phyloP scores from a whole-genome alignment of 1,140 invertebrate genomes.

The Andricus grossulariae region DNA sequence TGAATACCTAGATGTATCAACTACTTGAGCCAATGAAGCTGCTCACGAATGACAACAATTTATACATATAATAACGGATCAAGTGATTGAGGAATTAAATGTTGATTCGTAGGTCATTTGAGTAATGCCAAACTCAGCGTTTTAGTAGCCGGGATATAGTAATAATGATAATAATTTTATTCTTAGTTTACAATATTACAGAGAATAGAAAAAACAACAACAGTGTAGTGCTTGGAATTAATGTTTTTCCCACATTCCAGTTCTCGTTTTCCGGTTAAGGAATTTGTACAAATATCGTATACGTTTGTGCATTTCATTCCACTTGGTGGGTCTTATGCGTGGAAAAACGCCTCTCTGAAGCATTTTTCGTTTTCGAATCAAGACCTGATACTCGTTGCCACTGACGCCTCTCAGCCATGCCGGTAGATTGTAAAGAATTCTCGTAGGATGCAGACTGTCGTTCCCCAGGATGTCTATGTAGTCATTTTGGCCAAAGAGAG shows the following conservation, averaged over 20 bases:
- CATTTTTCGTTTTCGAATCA: slow-evolving; percentile 86
- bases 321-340: slow-evolving; percentile 83
- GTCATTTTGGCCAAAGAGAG: slow-evolving; percentile 96
- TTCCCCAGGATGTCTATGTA: slow-evolving; percentile 96
- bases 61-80: no score
- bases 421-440: slow-evolving; percentile 89
- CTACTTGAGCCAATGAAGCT: no score
- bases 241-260: slow-evolving; percentile 65
- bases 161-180: slow-evolving; percentile 4
- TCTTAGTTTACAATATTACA: neutral
- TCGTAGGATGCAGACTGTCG: slow-evolving; percentile 87
- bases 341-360: slow-evolving; percentile 78
- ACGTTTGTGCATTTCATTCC: slow-evolving; percentile 84
- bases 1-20: no score
- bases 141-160: no score
- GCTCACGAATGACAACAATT: no score
- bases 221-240: neutral
- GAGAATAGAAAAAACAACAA: no score
- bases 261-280: slow-evolving; percentile 88
- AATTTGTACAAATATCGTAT: slow-evolving; percentile 85
- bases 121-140: no score
- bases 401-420: slow-evolving; percentile 89
- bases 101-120: no score
- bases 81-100: no score
- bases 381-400: slow-evolving; percentile 90